phyloP scores from a whole-genome alignment of 2,113 vertebrate species.

The Lepus timidus region DNA sequence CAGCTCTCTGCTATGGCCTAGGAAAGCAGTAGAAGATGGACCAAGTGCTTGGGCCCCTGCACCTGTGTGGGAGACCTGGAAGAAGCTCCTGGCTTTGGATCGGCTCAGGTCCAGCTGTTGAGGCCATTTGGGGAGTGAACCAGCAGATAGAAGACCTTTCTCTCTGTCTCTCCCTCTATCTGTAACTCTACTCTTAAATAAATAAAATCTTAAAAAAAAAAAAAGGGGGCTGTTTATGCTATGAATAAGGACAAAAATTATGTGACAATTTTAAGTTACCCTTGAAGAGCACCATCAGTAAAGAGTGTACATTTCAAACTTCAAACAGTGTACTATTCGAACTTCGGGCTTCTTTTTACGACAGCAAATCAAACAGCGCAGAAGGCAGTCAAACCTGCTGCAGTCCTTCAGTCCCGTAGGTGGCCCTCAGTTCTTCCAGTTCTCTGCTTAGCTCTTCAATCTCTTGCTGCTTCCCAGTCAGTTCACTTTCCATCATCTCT shows the following conservation, averaged over 20 bases:
- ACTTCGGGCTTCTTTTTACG: background rate
- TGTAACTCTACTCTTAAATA: no score
- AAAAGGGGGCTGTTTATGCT: background rate
- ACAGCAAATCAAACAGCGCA: slow-evolving; percentile 65
- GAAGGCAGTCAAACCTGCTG: slow-evolving; percentile 92
- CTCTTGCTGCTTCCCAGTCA: slow-evolving; percentile 91
- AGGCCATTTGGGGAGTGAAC: no score
- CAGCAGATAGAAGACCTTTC: no score
- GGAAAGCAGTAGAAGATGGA: no score
- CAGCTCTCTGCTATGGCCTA: no score
- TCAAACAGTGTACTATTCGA: background rate
- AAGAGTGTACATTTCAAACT: background rate
- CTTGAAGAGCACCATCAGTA: background rate
- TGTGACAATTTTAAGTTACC: background rate
- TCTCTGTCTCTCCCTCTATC: no score
- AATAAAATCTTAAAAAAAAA: background rate
- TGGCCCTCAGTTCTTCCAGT: slow-evolving; percentile 93
- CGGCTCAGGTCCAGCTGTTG: no score
- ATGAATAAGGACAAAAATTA: background rate
- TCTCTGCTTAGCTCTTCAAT: slow-evolving; percentile 94
- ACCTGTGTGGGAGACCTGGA: no score
- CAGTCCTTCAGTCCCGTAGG: slow-evolving; percentile 94
- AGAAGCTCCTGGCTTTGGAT: no score
- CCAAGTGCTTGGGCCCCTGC: no score
- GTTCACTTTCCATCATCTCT: slow-evolving; percentile 92